Base-by-base conservation (phyloP, 37 sponge, comb jelly and placozoan species). In the Aplysina aerophoba region DNA sequence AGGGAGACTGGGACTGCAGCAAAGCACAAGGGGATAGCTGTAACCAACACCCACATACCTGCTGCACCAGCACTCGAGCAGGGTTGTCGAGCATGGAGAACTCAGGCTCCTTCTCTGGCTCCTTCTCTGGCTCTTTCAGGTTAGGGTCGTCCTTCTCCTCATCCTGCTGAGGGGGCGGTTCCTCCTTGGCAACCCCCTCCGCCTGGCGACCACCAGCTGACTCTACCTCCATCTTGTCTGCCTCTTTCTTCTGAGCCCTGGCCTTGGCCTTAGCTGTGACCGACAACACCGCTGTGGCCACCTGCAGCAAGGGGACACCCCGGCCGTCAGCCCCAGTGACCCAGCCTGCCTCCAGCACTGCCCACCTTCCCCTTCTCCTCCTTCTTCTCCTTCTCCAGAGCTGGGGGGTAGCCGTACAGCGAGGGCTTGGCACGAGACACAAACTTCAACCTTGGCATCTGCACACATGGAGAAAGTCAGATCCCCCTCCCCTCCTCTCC, bases 391-490 rank as follows among this genome's bases (percentile, higher is more conserved):
- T 93, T 89, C 81, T 97, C 89, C 59, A 99, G 87, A 1, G 86
- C 81, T 40, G 92, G 87, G 6, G 93, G 94, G 66, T 99, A 99
- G 58, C 90, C 95, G 55, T 90, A 99, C 64, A 91, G 37, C 19
- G 96, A 95, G 27, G 99, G 99, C 60, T 91, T 93, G 37, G 96
- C 95, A 84, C 89, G 91, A 59, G 97, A 97, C 13, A 85, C 83
- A 59, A 97, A 93, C 38, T 95, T 54, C 73, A 97, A 75, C 63
- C 89, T 97, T 0, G 97, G 99, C 99, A 99, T 97, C 96, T 97
- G 81, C 25, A 65, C 25, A 37, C 41, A 15, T 68, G 19, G 50
- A 40, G 5, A n/a, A n/a, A n/a, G n/a, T n/a, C n/a, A n/a, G n/a
- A n/a, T n/a, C 38, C 27, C 27, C 27, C 6, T 12, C 27, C 28